Conservation (phyloP, 2,113 vertebrate genomes). For the Cygnus atratus region DNA sequence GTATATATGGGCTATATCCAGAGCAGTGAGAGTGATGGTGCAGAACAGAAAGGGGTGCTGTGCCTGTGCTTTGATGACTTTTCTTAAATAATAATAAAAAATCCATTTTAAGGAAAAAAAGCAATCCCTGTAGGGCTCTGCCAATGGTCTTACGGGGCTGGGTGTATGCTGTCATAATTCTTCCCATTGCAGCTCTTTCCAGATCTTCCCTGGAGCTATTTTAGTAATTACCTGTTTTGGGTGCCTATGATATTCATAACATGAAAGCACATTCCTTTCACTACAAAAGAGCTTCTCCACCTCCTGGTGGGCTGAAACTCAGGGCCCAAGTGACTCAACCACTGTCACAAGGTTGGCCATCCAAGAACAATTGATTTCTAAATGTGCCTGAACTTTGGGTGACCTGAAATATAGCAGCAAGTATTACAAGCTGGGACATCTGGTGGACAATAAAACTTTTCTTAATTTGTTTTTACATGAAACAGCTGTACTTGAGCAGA, state of each 20-base stretch:
- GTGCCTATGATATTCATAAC: neutral
- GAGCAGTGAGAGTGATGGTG: accelerated
- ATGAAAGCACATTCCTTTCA: neutral
- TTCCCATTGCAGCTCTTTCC: neutral
- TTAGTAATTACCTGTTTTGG: neutral
- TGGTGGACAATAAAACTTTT: constrained; percentile 78
- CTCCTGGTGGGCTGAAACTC: neutral
- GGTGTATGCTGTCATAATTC: neutral
- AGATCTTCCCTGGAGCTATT: neutral
- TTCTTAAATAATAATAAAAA: neutral
- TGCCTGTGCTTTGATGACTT: neutral
- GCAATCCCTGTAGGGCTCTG: neutral
- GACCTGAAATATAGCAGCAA: constrained; percentile 72
- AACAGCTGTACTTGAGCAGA: constrained; percentile 77
- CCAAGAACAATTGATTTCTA: constrained; percentile 30
- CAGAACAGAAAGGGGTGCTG: neutral
- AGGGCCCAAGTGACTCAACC: neutral
- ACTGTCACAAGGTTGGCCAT: neutral
- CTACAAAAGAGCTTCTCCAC: neutral
- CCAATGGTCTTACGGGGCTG: neutral
- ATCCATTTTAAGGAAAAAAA: neutral
- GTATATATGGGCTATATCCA: accelerated
- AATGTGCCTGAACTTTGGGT: constrained; percentile 72
- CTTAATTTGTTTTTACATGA: constrained; percentile 69
- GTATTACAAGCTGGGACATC: constrained; percentile 73